Evolutionary conservation across 1,140 invertebrate genomes (phyloP).

Genomic region (Diachasmimorpha longicaudata): DNA sequence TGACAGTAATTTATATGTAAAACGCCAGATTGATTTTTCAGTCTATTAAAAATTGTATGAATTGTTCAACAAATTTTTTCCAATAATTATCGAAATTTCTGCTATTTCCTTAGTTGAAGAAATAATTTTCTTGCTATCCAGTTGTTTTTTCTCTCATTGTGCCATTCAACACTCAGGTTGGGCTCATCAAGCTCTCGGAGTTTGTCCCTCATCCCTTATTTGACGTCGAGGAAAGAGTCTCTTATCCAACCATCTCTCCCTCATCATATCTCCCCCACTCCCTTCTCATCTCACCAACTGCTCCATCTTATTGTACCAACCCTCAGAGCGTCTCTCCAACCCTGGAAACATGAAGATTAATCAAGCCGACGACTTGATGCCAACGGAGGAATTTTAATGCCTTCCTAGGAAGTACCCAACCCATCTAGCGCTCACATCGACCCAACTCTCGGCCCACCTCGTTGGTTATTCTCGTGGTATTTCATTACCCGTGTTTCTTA

Average conservation of each 20-base stretch:
- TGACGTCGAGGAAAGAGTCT: background rate
- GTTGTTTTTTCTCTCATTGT: background rate
- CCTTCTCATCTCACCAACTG: background rate
- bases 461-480: slow-evolving; percentile 25
- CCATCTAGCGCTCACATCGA: background rate
- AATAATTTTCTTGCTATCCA: too few relatives aligned
- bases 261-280: background rate
- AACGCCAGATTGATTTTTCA: too few relatives aligned
- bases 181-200: background rate
- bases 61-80: too few relatives aligned
- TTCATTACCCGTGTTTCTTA: slow-evolving; percentile 22
- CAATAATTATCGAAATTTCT: too few relatives aligned
- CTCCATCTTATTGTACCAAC: slow-evolving; percentile 3
- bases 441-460: background rate
- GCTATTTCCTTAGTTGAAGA: too few relatives aligned
- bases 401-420: slow-evolving; percentile 14
- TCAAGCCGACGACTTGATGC: slow-evolving; percentile 32
- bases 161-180: too few relatives aligned
- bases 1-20: too few relatives aligned
- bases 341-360: slow-evolving; percentile 31
- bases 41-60: too few relatives aligned
- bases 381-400: slow-evolving; percentile 35
- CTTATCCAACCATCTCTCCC: background rate
- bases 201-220: background rate
- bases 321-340: slow-evolving; percentile 1